A percentile compares a stretch with the other conserved stretches of the same genome.
Conservation (phyloP, 2,797 vertebrate species). For the Coccyzus lansbergi region DNA sequence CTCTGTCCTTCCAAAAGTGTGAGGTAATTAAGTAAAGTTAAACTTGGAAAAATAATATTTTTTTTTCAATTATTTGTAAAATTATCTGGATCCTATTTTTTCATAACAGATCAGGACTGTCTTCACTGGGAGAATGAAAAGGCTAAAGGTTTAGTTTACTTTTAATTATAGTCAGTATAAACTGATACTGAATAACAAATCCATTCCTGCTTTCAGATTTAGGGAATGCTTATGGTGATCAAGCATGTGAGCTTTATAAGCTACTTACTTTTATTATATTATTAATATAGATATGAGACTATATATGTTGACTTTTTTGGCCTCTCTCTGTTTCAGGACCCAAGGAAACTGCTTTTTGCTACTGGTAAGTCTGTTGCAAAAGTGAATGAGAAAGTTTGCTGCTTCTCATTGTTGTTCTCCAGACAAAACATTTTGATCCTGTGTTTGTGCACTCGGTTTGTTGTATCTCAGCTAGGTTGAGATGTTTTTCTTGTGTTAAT, state of each 20-base stretch:
- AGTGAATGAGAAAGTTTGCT: background rate
- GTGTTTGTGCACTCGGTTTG: background rate
- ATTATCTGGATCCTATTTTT: background rate
- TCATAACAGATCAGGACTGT: background rate
- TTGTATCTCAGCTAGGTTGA: background rate
- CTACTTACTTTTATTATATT: background rate
- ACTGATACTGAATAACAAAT: background rate
- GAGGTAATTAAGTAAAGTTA: background rate
- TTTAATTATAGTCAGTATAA: background rate
- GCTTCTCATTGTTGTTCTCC: background rate
- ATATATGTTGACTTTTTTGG: background rate
- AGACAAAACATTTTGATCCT: background rate
- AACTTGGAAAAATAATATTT: background rate
- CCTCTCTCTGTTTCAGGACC: slow-evolving; percentile 82
- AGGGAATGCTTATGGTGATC: background rate
- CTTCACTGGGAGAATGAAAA: background rate
- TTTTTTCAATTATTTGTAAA: background rate
- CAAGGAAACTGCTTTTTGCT: slow-evolving; percentile 89
- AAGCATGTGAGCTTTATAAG: background rate
- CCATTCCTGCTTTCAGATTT: background rate
- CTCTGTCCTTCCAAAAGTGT: background rate
- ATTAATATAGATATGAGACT: background rate
- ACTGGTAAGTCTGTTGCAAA: slow-evolving; percentile 83
- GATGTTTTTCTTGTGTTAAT: slow-evolving; percentile 9
- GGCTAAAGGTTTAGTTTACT: background rate